Evolutionary conservation across 2,113 vertebrate species (phyloP), one percentile per base, ranked within the genome.

Genomic region (Phocoena sinus): DNA sequence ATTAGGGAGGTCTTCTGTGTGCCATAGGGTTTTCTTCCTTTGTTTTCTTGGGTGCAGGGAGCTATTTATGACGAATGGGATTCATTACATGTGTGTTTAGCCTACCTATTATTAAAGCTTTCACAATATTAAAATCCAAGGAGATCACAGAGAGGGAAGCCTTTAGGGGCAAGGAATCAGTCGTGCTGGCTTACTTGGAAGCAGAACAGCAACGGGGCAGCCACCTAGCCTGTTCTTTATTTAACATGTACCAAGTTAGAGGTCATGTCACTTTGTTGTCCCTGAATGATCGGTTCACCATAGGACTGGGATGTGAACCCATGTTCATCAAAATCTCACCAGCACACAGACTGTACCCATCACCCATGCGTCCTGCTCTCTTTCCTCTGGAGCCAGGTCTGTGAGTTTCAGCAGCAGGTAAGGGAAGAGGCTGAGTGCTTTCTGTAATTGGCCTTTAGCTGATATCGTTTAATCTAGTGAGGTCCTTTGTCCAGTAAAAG

Each of bases 401-500:
- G 23, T 71, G 94, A 92, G 86, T 95, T 97, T 92, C 95, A 95
- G 97, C 93, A 33, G 8, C 33, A 1, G 56, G 60, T 89, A 6
- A 8, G 41, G 68, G 68, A 83, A 84, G 95, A 92, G 86, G 79
- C 95, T 36, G 68, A 53, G 74, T 36, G 90, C 84, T 88, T 62
- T 94, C 93, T 97, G 92, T 91, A 91, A 96, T 82, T 96, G 96
- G 81, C 97, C 94, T 95, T 95, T 85, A 63, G 76, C 96, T 91
- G 81, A 74, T 97, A 95, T 88, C 74, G 94, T 95, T 97, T 96
- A 96, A 73, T 95, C 96, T 38, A n/a, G 9, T 2, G 2, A 41
- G 38, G 4, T 36, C 73, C 81, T 92, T 97, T 98, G 96, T 98
- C 96, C 95, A 97, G 87, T 20, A 91, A 93, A 98, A 98, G 97